phyloP scores from a whole-genome alignment of 2,113 vertebrate genomes.

The Gallinago media region DNA sequence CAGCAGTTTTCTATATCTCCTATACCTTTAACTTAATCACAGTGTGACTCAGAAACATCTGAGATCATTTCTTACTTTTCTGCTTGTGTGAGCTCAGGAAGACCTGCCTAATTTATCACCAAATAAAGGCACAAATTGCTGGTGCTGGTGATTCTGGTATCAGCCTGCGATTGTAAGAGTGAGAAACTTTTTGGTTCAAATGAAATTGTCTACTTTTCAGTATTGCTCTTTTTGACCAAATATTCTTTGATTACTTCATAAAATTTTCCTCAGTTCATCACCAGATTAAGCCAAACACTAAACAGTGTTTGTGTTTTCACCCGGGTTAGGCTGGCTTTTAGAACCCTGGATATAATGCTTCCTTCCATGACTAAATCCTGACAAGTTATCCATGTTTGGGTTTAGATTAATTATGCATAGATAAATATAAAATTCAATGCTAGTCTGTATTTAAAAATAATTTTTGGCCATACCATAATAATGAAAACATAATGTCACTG shows the following conservation, averaged over 20 bases:
- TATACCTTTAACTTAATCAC: conserved; percentile 52
- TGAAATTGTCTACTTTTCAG: not conserved
- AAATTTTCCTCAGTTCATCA: not conserved
- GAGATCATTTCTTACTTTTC: conserved; percentile 66
- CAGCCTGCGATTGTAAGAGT: not conserved
- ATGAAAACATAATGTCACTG: conserved; percentile 6
- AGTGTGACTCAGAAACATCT: conserved; percentile 57
- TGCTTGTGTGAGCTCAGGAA: conserved; percentile 64
- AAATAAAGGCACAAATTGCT: conserved; percentile 65
- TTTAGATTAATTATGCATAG: conserved; percentile 7
- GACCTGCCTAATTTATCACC: conserved; percentile 62
- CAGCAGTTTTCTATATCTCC: conserved; percentile 40
- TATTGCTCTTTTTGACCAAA: conserved; percentile 12
- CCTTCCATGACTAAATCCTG: not conserved
- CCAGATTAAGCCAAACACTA: not conserved
- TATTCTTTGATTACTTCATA: conserved; percentile 18
- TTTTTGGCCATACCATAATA: conserved; percentile 4
- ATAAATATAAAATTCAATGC: conserved; percentile 24
- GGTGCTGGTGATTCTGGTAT: conserved; percentile 52
- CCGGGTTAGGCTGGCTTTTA: not conserved
- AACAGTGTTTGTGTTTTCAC: not conserved
- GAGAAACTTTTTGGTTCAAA: not conserved
- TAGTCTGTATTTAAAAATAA: not conserved
- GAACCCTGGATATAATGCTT: not conserved
- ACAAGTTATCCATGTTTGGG: not conserved